Conservation (phyloP, 2,113 vertebrate species). For the Prochilodus magdalenae region DNA sequence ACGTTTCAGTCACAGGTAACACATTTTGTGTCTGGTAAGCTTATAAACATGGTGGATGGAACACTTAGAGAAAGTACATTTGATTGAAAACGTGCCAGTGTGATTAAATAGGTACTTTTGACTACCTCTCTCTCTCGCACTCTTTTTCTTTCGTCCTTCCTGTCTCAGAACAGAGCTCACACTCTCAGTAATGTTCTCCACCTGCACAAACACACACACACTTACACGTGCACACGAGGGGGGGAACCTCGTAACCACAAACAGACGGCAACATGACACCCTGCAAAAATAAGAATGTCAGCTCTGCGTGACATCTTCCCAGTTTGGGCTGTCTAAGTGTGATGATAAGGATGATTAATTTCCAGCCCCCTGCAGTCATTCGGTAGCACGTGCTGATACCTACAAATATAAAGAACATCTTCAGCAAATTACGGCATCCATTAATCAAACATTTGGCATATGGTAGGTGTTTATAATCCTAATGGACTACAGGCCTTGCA, state of each 20-base stretch:
- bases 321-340: constrained; percentile 34
- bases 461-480: too few relatives aligned
- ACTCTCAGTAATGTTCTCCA: constrained; percentile 50
- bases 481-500: too few relatives aligned
- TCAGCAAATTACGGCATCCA: not conserved
- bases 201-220: constrained; percentile 52
- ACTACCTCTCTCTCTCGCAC: not conserved
- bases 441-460: too few relatives aligned
- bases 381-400: constrained; percentile 20
- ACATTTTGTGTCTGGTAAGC: too few relatives aligned
- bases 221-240: not conserved
- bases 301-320: constrained; percentile 24
- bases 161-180: constrained; percentile 23
- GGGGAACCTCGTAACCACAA: constrained; percentile 21
- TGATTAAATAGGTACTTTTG: not conserved
- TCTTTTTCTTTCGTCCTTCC: not conserved
- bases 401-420: constrained; percentile 12
- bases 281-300: constrained; percentile 35
- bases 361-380: constrained; percentile 15
- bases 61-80: not conserved
- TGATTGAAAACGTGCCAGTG: not conserved
- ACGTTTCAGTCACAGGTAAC: too few relatives aligned
- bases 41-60: too few relatives aligned
- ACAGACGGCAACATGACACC: constrained; percentile 15
- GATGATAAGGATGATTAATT: constrained; percentile 54